phyloP scores from a whole-genome alignment of 2,888 invertebrate species.

The Chalcis sispes region DNA sequence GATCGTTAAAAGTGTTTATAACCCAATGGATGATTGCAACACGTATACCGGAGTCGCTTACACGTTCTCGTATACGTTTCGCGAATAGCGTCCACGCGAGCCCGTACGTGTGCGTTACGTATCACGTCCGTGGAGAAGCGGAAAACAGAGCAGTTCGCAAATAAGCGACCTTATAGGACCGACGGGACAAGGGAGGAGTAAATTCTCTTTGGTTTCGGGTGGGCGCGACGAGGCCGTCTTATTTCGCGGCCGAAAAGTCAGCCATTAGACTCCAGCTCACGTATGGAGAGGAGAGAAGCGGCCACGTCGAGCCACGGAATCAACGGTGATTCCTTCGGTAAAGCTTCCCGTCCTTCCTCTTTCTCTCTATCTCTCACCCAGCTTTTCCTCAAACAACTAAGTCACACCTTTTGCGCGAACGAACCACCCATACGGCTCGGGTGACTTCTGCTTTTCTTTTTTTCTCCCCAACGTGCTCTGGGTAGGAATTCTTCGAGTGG shows the following conservation, averaged over 20 bases:
- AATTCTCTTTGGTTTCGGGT: constrained; percentile 20
- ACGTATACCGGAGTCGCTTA: constrained; percentile 12
- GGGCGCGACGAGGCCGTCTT: neutral
- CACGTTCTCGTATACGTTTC: constrained; percentile 6
- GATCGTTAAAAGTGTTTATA: constrained; percentile 48
- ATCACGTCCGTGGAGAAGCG: neutral
- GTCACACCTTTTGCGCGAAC: constrained; percentile 50
- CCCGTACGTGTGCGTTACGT: neutral
- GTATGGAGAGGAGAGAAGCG: constrained; percentile 15
- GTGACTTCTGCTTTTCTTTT: neutral
- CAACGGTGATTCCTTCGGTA: constrained; percentile 44
- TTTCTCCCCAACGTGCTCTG: constrained; percentile 19
- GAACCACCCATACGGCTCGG: neutral
- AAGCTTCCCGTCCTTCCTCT: constrained; percentile 11
- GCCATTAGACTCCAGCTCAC: constrained; percentile 48
- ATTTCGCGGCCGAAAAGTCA: constrained; percentile 50
- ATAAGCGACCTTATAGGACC: neutral
- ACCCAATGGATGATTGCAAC: constrained; percentile 30
- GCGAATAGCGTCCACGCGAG: neutral
- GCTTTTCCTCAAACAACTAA: constrained; percentile 51
- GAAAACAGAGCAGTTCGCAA: constrained; percentile 7
- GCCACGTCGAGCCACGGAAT: constrained; percentile 48
- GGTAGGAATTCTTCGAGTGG: constrained; percentile 12
- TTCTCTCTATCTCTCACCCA: neutral
- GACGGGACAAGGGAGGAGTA: constrained; percentile 9